Conservation (phyloP, 64 coral and sea anemone genomes). For the Cladopsammia gracilis region DNA sequence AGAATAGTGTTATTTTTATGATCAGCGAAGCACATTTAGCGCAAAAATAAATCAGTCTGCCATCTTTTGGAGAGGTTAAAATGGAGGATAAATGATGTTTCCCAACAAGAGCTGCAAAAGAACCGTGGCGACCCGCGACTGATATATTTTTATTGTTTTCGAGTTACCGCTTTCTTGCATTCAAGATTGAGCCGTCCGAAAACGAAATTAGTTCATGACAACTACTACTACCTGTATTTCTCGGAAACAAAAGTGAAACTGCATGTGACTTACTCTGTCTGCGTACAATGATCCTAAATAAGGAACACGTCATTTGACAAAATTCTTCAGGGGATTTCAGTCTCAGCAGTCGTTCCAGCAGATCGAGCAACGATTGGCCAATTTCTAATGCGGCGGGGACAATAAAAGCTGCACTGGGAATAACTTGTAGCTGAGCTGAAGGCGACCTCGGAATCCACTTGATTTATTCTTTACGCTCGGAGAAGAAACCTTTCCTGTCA, state of each 20-base stretch:
- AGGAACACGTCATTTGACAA: background rate
- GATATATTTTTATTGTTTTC: too few species aligned
- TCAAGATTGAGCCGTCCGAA: background rate
- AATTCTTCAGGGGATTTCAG: background rate
- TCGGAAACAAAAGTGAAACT: background rate
- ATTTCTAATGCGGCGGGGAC: background rate
- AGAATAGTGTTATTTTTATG: too few species aligned
- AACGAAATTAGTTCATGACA: background rate
- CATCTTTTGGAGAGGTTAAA: too few species aligned
- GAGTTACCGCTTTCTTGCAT: background rate
- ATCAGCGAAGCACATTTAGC: too few species aligned
- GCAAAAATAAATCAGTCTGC: too few species aligned
- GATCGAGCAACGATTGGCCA: background rate
- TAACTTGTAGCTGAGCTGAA: background rate
- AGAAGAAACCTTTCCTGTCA: background rate
- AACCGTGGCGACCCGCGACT: too few species aligned
- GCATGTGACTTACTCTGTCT: background rate
- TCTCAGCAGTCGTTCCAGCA: conserved; percentile 24
- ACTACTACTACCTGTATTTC: background rate
- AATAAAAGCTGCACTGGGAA: background rate
- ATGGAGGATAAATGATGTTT: too few species aligned
- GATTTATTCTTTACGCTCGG: background rate
- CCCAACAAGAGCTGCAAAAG: too few species aligned
- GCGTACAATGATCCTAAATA: background rate
- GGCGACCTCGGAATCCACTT: background rate